Evolutionary conservation across 2,888 invertebrate species (phyloP).

Genomic region (Zele albiditarsus): DNA sequence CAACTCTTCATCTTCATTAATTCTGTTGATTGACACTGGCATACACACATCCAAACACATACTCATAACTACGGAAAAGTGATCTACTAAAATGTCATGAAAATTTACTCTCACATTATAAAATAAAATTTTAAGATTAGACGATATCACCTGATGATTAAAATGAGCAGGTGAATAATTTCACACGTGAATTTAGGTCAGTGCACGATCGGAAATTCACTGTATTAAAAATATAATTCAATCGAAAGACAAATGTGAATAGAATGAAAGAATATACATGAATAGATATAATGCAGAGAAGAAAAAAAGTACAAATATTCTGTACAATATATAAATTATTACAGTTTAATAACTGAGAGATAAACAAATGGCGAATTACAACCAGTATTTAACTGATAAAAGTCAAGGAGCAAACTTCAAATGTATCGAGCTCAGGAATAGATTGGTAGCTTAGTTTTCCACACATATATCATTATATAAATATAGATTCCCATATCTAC

Average conservation of each 20-base stretch:
- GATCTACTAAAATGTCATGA: not conserved
- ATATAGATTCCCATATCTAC: conserved; percentile 1
- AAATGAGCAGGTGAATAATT: not conserved
- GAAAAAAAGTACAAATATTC: not conserved
- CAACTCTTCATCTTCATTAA: not conserved
- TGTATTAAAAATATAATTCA: not conserved
- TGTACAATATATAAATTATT: not conserved
- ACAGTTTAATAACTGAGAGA: not conserved
- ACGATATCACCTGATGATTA: not conserved
- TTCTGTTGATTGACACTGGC: not conserved
- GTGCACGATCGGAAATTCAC: not conserved
- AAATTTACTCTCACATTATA: not conserved
- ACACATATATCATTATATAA: not conserved
- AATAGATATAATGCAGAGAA: not conserved
- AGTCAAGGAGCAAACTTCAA: not conserved
- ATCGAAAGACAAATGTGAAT: not conserved
- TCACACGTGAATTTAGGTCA: not conserved
- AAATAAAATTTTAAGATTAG: not conserved
- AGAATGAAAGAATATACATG: not conserved
- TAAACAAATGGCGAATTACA: not conserved
- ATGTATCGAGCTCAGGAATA: not conserved
- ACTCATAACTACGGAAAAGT: not conserved
- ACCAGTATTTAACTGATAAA: not conserved
- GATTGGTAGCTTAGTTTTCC: not conserved
- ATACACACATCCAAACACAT: too few species aligned